phyloP scores from a whole-genome alignment of 2,888 invertebrate genomes.

The Thereva nobilitata region DNA sequence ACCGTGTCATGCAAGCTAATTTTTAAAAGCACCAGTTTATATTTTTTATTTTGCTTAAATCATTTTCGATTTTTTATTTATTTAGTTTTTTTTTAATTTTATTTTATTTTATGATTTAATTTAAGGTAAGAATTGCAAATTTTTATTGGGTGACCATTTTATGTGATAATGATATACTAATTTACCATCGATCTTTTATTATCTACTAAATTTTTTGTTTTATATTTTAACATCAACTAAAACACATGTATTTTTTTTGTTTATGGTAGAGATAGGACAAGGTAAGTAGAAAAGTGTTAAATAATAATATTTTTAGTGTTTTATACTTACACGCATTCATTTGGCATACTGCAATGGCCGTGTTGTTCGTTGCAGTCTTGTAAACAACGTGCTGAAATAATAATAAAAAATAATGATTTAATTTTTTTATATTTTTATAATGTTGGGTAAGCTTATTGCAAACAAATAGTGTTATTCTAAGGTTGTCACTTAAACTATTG shows the following conservation, averaged over 20 bases:
- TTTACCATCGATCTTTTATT: too few relatives aligned
- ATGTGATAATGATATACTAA: too few relatives aligned
- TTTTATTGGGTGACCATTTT: too few relatives aligned
- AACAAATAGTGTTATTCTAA: too few relatives aligned
- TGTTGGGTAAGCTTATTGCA: not conserved
- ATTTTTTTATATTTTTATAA: not conserved
- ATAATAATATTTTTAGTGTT: constrained; percentile 37
- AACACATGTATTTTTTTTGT: not conserved
- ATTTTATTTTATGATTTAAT: too few relatives aligned
- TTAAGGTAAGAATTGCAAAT: too few relatives aligned
- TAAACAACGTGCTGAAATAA: constrained; percentile 86
- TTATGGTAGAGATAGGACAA: constrained; percentile 13
- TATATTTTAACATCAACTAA: too few relatives aligned
- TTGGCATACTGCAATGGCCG: constrained; percentile 89
- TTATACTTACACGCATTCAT: constrained; percentile 92
- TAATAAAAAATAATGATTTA: constrained; percentile 59
- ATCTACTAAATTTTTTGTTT: too few relatives aligned
- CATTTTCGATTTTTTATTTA: too few relatives aligned
- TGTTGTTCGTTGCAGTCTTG: constrained; percentile 89
- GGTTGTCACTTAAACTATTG: too few relatives aligned
- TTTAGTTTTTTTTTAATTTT: too few relatives aligned
- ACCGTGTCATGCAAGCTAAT: constrained; percentile 46
- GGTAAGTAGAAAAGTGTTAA: constrained; percentile 33
- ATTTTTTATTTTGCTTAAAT: not conserved
- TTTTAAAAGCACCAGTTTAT: constrained; percentile 15